Evolutionary conservation across 2,888 invertebrate genomes (phyloP).

Genomic region (Glyphotaelius pellucidus): DNA sequence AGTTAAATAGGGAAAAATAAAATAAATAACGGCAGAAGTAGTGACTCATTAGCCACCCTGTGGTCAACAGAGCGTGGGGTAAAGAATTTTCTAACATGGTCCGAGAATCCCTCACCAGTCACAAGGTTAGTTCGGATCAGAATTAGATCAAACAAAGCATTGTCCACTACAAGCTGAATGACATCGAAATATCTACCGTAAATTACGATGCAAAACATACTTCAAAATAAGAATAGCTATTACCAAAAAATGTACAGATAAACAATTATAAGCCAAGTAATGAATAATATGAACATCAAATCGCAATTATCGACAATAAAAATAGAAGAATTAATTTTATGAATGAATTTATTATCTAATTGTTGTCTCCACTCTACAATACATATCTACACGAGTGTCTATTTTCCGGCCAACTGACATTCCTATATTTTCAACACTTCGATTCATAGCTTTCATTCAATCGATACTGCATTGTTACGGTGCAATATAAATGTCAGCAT

Average conservation of each 20-base stretch:
- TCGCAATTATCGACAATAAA: not conserved
- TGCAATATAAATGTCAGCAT: not conserved
- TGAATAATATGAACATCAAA: not conserved
- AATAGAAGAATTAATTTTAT: not conserved
- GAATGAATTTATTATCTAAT: not conserved
- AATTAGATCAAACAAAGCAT: not conserved
- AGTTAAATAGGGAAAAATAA: not conserved
- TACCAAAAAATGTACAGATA: not conserved
- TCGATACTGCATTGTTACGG: not conserved
- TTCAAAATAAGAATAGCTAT: not conserved
- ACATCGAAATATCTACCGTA: too few species aligned
- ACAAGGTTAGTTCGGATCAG: conserved; percentile 15
- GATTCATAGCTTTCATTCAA: not conserved
- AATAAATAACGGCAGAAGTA: not conserved
- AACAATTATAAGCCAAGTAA: not conserved
- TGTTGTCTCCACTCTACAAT: not conserved
- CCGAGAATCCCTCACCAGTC: not conserved
- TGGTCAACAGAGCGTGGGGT: not conserved
- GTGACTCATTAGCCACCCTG: not conserved
- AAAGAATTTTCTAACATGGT: not conserved
- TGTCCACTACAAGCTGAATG: not conserved
- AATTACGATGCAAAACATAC: too few species aligned
- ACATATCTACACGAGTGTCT: not conserved
- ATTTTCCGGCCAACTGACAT: not conserved
- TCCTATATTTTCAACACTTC: not conserved